Base-by-base conservation (phyloP, 1,140 invertebrate species). In the Papilio polyxenes region DNA sequence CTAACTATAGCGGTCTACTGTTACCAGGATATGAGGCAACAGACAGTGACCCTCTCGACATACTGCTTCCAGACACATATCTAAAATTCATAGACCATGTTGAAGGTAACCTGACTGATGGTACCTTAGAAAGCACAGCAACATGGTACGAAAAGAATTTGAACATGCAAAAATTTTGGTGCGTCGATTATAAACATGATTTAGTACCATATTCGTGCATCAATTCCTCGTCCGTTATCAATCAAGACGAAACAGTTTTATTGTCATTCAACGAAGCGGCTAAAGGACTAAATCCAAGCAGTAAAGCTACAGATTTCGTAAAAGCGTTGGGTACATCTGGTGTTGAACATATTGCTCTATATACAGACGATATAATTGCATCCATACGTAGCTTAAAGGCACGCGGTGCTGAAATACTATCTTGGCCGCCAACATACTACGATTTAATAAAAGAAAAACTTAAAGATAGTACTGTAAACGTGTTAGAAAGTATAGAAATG, bases 81-180 rank as follows among this genome's bases (percentile, higher is more conserved):
- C 92, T 99, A 51, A 95, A 97, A 85, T 99, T 98, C 87, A 97
- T 99, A 72, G 99, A 99, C 93, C 99, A 99, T 90, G 97, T 99
- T 74, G 99, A 99, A 81, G 98, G 98, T 3, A 99, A 99, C 93
- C 98, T 99, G 95, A 98, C 98, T 0, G 98, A 99, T 89, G 94
- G 97, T 40, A 94, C 97, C 86, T 99, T 99, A 97, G 97, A 98
- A 92, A 95, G 96, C 83, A 97, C 97, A 0, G 97, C 97, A 0
- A 95, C 98, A 88, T 99, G 98, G 98, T 99, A 99, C 92, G 98
- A 99, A 93, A 97, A 97, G 81, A 97, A 96, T 85, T 95, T 99
- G 17, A 97, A 98, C 92, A 99, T 99, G 94, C 99, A 99, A 92
- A 94, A 99, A 88, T 99, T 99, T 92, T 99, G 99, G 99, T 99